Evolutionary conservation across 2,113 vertebrate genomes (phyloP), one percentile per base, ranked within the genome.

Genomic region (Scatophagus argus): DNA sequence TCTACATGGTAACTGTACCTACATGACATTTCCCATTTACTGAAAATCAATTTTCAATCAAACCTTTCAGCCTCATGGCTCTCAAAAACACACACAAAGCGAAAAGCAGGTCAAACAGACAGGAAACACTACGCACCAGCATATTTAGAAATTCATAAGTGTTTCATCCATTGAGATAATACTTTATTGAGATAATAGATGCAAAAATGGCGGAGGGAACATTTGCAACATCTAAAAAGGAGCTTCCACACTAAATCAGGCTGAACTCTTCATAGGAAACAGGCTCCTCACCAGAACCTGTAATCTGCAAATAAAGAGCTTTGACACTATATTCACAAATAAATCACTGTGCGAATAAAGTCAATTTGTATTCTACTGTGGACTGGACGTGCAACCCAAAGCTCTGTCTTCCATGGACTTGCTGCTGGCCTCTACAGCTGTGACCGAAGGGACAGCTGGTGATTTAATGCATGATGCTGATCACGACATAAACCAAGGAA

Each of bases 41-140:
- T 36, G 46, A 32, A 67, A 87, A 84, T 80, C 55, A 13, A 71
- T 77, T 62, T 61, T 79, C 21, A 39, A 58, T 74, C 31, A 77
- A 58, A 74, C 13, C 32, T 49, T 71, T 61, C 43, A 64, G 2
- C 1, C 38, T 69, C 23, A 11, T 63, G 8, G 11, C 55, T 55
- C n/a, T 46, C 19, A 2, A 21, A 72, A 66, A 44, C 16, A 25
- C 62, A 70, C 68, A 71, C 11, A 49, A 19, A 51, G 3, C 7
- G n/a, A 65, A 32, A 69, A 12, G 12, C 54, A 56, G 6, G 32
- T 52, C 12, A 21, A 73, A 74, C 31, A 29, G 13, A 13, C 29
- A 61, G 3, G 6, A 46, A 51, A 49, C 31, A 34, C 4, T 0
- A 25, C 12, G 46, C 8, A 27, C 10, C n/a, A 13, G 27, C 11